phyloP scores from a whole-genome alignment of 1,140 invertebrate species.

The Argopecten irradians region DNA sequence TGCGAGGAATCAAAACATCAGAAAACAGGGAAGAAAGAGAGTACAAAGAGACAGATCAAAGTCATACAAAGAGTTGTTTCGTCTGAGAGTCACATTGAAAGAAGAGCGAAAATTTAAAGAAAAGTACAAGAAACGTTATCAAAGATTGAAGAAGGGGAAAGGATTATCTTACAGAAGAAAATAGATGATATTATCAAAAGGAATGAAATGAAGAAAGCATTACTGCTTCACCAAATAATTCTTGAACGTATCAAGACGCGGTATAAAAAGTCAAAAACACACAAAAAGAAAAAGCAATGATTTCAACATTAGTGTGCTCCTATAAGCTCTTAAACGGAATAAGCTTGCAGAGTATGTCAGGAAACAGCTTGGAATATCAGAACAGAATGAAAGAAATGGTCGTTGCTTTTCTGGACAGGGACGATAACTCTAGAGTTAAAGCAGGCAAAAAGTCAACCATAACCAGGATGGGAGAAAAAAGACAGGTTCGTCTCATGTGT shows the following conservation, averaged over 20 bases:
- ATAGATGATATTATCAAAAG: neutral
- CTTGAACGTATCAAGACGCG: neutral
- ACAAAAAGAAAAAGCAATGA: neutral
- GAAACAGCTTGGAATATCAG: neutral
- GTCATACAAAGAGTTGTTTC: neutral
- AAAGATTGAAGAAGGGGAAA: neutral
- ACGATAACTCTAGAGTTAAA: constrained; percentile 45
- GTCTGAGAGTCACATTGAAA: neutral
- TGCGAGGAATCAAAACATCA: too few relatives aligned
- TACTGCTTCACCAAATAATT: neutral
- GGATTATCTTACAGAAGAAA: neutral
- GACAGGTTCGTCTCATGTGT: constrained; percentile 36
- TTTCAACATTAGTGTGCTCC: neutral
- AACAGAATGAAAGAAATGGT: neutral
- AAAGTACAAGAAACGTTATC: neutral
- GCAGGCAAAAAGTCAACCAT: constrained; percentile 37
- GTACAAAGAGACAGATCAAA: neutral
- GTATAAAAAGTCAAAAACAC: neutral
- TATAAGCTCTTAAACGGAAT: neutral
- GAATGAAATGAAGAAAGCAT: neutral
- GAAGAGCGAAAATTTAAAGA: neutral
- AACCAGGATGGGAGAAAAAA: constrained; percentile 38
- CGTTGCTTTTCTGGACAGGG: constrained; percentile 32
- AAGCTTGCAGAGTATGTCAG: neutral
- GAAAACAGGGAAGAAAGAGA: neutral